Evolutionary conservation across 1,140 invertebrate genomes (phyloP), one percentile per base, ranked within the genome.

Genomic region (Augochlora pura): DNA sequence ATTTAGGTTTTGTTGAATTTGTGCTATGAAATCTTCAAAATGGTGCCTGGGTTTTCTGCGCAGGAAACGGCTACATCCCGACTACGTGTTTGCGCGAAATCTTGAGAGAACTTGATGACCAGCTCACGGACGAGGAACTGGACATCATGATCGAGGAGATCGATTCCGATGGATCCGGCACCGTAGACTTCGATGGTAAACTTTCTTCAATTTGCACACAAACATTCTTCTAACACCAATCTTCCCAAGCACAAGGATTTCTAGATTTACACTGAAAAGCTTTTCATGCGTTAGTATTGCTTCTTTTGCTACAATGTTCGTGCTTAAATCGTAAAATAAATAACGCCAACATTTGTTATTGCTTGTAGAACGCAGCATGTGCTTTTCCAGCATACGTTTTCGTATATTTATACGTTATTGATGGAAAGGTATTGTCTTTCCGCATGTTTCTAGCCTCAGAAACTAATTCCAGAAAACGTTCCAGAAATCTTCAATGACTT

Each of bases 141-240:
- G 97, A 99, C 88, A 97, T 97, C 90, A 98, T 99, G 95, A 99
- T 99, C 90, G 97, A 98, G 89, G 98, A 99, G 95, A 99, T 99
- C 89, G 98, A 99, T 93, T 97, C 97, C 73, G 98, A 99, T 92
- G 97, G 97, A 83, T 98, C 97, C 73, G 96, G 96, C 82, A 97
- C 96, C 59, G 96, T 97, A 57, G 96, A 96, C 88, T 96, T 96
- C 88, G 96, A 96, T 91, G 96, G 96, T 96, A 93, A 89, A 89
- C 85, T 54, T 54, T 49, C 6, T 32, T 21, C 7, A 14, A 57
- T n/a, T 21, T 57, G 54, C 21, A n/a, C 6, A 18, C 21, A 21
- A 54, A 18, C 21, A 18, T 54, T 54, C 21, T 54, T 18, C 5
- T 18, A 21, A 21, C 49, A 54, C 5, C 16, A 57, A 10, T 60